Evolutionary conservation across 2,113 vertebrate species (phyloP).

Genomic region (Sinocyclocheilus maitianheensis): DNA sequence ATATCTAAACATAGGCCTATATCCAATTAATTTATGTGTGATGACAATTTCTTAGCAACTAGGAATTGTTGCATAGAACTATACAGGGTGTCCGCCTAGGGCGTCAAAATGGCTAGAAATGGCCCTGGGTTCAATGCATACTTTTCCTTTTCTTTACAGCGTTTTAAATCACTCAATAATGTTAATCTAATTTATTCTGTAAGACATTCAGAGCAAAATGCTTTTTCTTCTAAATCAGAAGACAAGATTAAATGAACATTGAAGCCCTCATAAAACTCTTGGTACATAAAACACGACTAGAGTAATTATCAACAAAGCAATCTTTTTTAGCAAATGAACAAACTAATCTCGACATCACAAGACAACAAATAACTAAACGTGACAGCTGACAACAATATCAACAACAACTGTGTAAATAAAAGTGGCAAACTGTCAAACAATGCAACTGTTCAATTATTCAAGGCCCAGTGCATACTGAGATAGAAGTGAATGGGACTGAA

Average conservation of each 20-base stretch:
- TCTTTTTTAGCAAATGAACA: not conserved
- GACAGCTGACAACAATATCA: not conserved
- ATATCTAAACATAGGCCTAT: no score
- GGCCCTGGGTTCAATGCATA: no score
- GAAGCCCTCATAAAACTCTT: not conserved
- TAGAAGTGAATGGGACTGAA: not conserved
- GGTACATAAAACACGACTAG: not conserved
- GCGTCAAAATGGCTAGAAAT: no score
- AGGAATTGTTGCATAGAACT: no score
- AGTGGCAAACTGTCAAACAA: conserved; percentile 23
- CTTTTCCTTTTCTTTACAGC: no score
- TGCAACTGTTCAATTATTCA: not conserved
- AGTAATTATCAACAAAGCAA: not conserved
- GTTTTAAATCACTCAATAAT: no score
- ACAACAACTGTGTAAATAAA: not conserved
- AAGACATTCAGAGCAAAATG: not conserved
- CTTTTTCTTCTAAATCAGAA: not conserved
- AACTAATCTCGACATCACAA: not conserved
- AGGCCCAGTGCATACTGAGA: not conserved
- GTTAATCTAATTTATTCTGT: no score
- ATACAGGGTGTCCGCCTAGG: no score
- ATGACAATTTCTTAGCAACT: no score
- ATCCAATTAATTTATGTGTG: no score
- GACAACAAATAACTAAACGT: not conserved
- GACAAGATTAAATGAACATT: not conserved